Base-by-base conservation (phyloP, 1,140 invertebrate species). In the Ctenoplectra terminalis region DNA sequence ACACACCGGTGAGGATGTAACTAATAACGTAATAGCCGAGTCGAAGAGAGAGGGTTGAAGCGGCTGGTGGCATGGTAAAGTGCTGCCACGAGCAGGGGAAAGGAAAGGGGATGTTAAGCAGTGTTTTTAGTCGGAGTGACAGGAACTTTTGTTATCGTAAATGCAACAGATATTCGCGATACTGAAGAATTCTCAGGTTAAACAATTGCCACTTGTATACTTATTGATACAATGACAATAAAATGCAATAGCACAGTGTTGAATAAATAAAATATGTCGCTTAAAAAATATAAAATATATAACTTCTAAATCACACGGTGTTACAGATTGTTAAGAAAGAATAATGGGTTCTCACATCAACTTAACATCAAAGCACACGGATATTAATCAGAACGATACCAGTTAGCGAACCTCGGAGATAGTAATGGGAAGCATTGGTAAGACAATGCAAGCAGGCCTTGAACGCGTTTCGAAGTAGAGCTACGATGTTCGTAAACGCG, bases 391-490 rank as follows among this genome's bases (percentile, higher is more conserved):
- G 48, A 34, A 9, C 17, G 13, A 37, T 52, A 8, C 7, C 20
- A 37, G 13, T 58, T 40, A 58, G n/a, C 31, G 17, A 60, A 73
- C 20, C 13, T 29, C 56, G 26, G 20, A 60, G 54, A 71, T 71
- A 71, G 48, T 20, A 72, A 72, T 56, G 34, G 46, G 23, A 43
- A 72, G 52, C 37, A 43, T 40, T 40, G 34, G n/a, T 40, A n/a
- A 58, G 52, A 56, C 52, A 56, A 72, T 72, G n/a, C 8, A 13
- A 13, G 11, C 11, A 26, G 52, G 26, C 70, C 70, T 72, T 72
- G 70, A 40, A 43, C 52, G 70, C 23, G 37, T 56, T 72, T 26
- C 66, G n/a, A 79, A 71, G 43, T 40, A 8, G 56, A 50, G 4
- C 9, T 40, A n/a, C 17, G n/a, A 23, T 26, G n/a, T 20, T 43